Base-by-base conservation (phyloP, 2,113 vertebrate species). In the Paradisaea rubra region DNA sequence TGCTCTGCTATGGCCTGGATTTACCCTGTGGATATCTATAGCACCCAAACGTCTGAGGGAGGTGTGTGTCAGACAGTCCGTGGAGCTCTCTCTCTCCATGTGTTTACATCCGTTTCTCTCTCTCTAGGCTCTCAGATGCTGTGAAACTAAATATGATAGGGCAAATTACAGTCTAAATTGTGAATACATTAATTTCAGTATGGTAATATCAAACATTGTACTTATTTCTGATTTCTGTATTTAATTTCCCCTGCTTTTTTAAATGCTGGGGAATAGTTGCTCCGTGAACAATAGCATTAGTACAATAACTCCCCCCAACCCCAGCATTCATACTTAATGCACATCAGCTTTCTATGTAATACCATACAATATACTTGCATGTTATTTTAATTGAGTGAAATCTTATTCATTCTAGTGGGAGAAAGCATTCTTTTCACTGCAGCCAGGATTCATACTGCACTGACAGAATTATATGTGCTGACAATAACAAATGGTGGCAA, bases 401-500 rank as follows among this genome's bases (percentile, higher is more conserved):
- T 88, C 87, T 95, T 94, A 97, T 96, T 96, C 94, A 94, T 81
- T 89, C 80, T 93, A 92, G 92, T 71, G 76, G 91, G 79, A 73
- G 77, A 96, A 88, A 53, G 86, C 87, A 82, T 89, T 95, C 70
- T 96, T 97, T 96, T 97, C 95, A 94, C 76, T 87, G 92, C 95
- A 96, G 93, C 96, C 95, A 82, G 91, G 93, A 91, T 91, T 96
- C 91, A 93, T 41, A 94, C 73, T 35, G 68, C 69, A 86, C 90
- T 86, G 86, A 95, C 97, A 97, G 96, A 98, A 95, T 97, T 95
- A 61, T 94, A 91, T 33, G 49, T 93, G 90, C 94, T 95, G 94
- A 96, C 96, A 96, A 89, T 97, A 97, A 96, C 68, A 90, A 31
- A 33, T 39, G 79, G 88, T 83, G 91, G 96, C 96, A 96, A 86